These are phyloP conservation scores for Typhlomys cinereus DNA, from an alignment of 2,113 vertebrate genomes.

Conservation along the genomic window DNA sequence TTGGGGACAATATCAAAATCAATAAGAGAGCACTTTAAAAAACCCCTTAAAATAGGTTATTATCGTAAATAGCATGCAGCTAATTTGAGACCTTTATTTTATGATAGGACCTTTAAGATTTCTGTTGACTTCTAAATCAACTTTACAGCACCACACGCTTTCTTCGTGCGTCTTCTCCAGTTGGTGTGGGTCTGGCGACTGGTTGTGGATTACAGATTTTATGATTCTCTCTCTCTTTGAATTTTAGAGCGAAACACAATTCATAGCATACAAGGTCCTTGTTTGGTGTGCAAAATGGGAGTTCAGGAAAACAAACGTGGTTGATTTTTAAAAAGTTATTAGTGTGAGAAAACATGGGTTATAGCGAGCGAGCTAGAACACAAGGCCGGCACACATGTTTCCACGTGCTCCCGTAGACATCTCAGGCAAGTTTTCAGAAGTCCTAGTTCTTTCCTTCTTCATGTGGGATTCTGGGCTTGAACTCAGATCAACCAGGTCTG, in stretches of 20 bases:
- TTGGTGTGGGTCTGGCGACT: conserved; percentile 41
- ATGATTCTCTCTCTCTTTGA: conserved; percentile 51
- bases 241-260: conserved; percentile 61
- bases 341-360: too few relatives aligned
- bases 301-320: not conserved
- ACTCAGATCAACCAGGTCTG: not conserved
- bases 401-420: too few relatives aligned
- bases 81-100: conserved; percentile 78
- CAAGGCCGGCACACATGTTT: too few relatives aligned
- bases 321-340: conserved; percentile 54
- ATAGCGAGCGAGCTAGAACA: too few relatives aligned
- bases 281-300: conserved; percentile 46
- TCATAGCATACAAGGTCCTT: conserved; percentile 31
- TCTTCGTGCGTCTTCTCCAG: conserved; percentile 1
- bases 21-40: conserved; percentile 79
- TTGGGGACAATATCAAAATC: conserved; percentile 80
- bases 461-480: not conserved
- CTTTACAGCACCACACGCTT: conserved; percentile 60
- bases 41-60: conserved; percentile 76
- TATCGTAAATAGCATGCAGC: conserved; percentile 71
- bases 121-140: conserved; percentile 70
- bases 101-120: conserved; percentile 74
- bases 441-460: too few relatives aligned
- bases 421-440: too few relatives aligned
- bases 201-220: conserved; percentile 22